Base-by-base conservation (phyloP, 2,113 vertebrate genomes). In the Apus apus region DNA sequence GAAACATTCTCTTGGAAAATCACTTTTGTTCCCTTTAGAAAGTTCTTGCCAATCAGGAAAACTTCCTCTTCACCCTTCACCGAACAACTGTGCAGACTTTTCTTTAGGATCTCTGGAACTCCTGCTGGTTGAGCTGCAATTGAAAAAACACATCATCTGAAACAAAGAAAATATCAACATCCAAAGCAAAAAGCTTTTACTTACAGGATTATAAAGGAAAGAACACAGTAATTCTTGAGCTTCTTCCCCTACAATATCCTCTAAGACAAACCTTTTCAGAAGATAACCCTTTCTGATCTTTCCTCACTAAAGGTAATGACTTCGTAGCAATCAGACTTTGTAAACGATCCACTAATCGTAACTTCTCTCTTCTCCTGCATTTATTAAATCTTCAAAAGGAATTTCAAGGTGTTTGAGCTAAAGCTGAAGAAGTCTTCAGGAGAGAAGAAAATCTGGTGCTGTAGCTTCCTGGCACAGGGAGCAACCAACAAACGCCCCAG, bases 21-120 rank as follows among this genome's bases (percentile, higher is more conserved):
- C 95, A 99, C 99, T 98, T 99, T 99, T 87, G 99, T 99, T 98
- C 99, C 99, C 98, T 99, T 99, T 30, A 99, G 98, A 97, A 99
- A 99, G 98, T 99, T 99, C 97, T 99, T 99, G 97, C 99, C 99
- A 43, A 99, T 99, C 96, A 99, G 98, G 96, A 99, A 99, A 78
- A 99, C 98, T 87, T 99, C 99, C 86, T 99, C 99, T 87, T 99
- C 99, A 22, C 99, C 99, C 90, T 98, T 99, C 88, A 99, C 99
- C 34, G 99, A 98, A 91, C 99, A 99, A 78, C 98, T 99, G 97
- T 99, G 99, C 26, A 99, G 98, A 70, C 99, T 99, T 97, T 99
- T 99, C 98, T 99, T 99, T 60, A 99, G 97, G 94, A 99, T 99
- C 96, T 99, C 99, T 51, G 99, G 99, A 77, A 99, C 98, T 74